These are phyloP conservation scores for Patella depressa DNA, from an alignment of 2,888 invertebrate genomes.

Conservation along the genomic window DNA sequence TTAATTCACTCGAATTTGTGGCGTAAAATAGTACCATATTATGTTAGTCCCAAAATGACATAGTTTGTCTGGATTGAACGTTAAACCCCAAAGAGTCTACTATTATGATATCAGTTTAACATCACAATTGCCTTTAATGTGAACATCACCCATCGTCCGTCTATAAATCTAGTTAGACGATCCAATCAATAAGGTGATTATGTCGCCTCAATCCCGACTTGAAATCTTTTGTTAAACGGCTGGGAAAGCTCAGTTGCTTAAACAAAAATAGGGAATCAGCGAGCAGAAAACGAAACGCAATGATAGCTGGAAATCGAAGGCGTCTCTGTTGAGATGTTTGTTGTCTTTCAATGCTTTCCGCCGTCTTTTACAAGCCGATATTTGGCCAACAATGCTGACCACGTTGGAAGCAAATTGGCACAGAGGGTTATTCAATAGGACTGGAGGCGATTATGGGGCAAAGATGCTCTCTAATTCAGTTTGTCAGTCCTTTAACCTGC, in stretches of 20 bases:
- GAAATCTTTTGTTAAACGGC: constrained; percentile 17
- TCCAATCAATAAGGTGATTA: no score
- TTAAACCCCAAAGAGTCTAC: no score
- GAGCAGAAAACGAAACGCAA: constrained; percentile 14
- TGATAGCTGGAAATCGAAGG: constrained; percentile 25
- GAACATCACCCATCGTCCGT: no score
- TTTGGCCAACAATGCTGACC: constrained; percentile 23
- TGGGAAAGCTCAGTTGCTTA: constrained; percentile 24
- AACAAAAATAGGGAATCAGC: constrained; percentile 22
- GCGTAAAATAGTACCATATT: no score
- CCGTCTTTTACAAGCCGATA: constrained; percentile 21
- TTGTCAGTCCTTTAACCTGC: constrained; percentile 21
- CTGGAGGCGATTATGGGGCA: constrained; percentile 18
- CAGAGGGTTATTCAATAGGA: constrained; percentile 17
- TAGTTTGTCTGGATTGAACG: no score
- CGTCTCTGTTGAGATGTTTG: constrained; percentile 22
- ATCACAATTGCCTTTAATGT: no score
- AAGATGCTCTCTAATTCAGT: constrained; percentile 26
- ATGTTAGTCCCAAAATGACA: no score
- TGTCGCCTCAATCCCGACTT: constrained; percentile 16
- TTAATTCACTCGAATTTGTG: no score
- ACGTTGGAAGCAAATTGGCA: constrained; percentile 24
- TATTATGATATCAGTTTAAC: no score
- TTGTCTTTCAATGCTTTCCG: constrained; percentile 21
- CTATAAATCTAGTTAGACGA: no score